Evolutionary conservation across 2,113 vertebrate genomes (phyloP).

Genomic region (Hyla sarda): DNA sequence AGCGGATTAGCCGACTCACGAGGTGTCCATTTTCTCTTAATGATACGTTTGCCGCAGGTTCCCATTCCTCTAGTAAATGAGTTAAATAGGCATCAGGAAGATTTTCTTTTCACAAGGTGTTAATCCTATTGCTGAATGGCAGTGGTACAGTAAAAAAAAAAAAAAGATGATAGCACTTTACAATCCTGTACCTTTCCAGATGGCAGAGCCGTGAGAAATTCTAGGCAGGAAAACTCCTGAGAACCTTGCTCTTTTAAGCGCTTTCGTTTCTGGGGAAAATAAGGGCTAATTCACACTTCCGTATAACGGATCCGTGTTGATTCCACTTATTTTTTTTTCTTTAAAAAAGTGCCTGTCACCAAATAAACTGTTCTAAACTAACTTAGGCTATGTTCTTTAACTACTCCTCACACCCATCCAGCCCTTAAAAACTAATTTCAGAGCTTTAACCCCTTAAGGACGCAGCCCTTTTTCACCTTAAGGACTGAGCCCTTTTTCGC

Average conservation of each 20-base stretch:
- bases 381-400: too few relatives aligned
- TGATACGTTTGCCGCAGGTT: constrained; percentile 55
- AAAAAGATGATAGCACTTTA: constrained; percentile 45
- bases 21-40: constrained; percentile 53
- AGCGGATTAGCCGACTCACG: constrained; percentile 34
- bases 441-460: too few relatives aligned
- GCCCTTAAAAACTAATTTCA: too few relatives aligned
- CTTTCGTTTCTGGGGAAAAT: neutral
- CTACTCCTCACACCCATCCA: too few relatives aligned
- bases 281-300: too few relatives aligned
- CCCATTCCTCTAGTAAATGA: constrained; percentile 58
- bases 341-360: too few relatives aligned
- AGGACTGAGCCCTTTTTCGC: too few relatives aligned
- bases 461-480: too few relatives aligned
- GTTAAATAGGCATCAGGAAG: constrained; percentile 57
- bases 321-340: too few relatives aligned
- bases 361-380: too few relatives aligned
- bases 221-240: neutral
- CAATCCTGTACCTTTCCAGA: constrained; percentile 33
- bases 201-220: constrained; percentile 47
- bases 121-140: constrained; percentile 51
- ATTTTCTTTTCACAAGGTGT: constrained; percentile 56
- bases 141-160: constrained; percentile 56
- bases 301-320: too few relatives aligned
- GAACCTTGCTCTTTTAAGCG: constrained; percentile 51